Evolutionary conservation across 2,797 vertebrate species (phyloP), one percentile per base, ranked within the genome.

Genomic region (Scleropages formosus): DNA sequence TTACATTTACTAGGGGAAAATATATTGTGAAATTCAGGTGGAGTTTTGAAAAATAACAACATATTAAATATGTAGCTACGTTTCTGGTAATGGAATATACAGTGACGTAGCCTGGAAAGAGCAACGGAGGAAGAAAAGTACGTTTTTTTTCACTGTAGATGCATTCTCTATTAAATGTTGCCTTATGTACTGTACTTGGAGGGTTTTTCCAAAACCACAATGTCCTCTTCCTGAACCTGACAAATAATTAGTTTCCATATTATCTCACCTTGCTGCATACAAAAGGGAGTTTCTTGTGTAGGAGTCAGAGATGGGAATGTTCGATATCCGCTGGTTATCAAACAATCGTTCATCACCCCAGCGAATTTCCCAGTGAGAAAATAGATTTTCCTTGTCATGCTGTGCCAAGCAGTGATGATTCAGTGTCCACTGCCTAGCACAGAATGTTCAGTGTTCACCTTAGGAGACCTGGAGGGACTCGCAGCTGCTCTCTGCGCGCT

Each of bases 351-450:
- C 75, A 68, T 85, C 77, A 79, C 75, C 69, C 70, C 31, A 51
- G 74, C 84, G 83, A 83, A 82, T 82, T 80, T 81, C 84, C 84
- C 76, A 77, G 72, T 75, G 72, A 80, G 76, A 63, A 64, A 82
- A 77, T 75, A 68, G 78, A 77, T 72, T 82, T 86, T 85, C 78
- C 75, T 83, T 81, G 61, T 84, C 71, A 73, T 47, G 61, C 51
- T 78, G 64, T 85, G 83, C 85, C 85, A 85, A 77, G 81, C 81
- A 79, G 65, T 44, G 78, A 83, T 85, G 78, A 84, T 82, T 85
- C 83, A 81, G 77, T 76, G 60, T 49, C 76, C 74, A 77, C 72
- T 61, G 67, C 22, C 46, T 64, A 75, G 63, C 74, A 84, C 80
- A 58, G 75, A 80, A 77, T 83, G 78, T 85, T 83, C 84, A 51